phyloP scores from a whole-genome alignment of 1,140 invertebrate species.

The Atta texana region DNA sequence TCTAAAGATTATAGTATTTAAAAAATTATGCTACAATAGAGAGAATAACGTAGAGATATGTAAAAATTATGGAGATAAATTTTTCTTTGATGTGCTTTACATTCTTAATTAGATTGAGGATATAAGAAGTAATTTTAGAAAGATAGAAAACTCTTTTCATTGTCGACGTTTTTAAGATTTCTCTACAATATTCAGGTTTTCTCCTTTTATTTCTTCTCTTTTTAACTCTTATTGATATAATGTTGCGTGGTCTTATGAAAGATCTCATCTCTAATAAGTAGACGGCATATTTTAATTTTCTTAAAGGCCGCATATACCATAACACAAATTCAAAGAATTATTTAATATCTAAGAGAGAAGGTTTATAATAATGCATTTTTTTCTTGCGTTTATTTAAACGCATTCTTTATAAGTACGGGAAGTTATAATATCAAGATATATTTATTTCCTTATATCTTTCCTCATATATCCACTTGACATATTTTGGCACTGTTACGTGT shows the following conservation, averaged over 20 bases:
- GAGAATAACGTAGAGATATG: constrained; percentile 12
- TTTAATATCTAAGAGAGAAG: constrained; percentile 84
- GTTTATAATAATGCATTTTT: constrained; percentile 82
- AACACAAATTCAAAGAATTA: constrained; percentile 81
- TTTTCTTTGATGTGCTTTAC: constrained; percentile 27
- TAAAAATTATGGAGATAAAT: constrained; percentile 26
- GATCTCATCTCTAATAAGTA: constrained; percentile 53
- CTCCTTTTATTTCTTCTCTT: not conserved
- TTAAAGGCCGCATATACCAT: constrained; percentile 74
- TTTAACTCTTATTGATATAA: not conserved
- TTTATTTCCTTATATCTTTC: constrained; percentile 12
- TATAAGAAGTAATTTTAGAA: constrained; percentile 14
- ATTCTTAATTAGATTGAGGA: not conserved
- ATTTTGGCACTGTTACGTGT: constrained; percentile 16
- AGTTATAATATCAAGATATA: constrained; percentile 42
- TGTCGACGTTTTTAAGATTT: constrained; percentile 12
- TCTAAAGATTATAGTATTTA: constrained; percentile 50
- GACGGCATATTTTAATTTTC: constrained; percentile 69
- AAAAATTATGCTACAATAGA: constrained; percentile 5
- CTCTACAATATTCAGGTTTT: not conserved
- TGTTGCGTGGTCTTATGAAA: not conserved
- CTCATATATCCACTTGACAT: not conserved
- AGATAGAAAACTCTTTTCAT: constrained; percentile 18
- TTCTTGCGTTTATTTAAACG: constrained; percentile 76
- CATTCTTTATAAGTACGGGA: constrained; percentile 78